A percentile compares a stretch with the other conserved stretches of the same genome.
Conservation (phyloP, 2,797 vertebrate genomes). For the Sparidentex hasta region DNA sequence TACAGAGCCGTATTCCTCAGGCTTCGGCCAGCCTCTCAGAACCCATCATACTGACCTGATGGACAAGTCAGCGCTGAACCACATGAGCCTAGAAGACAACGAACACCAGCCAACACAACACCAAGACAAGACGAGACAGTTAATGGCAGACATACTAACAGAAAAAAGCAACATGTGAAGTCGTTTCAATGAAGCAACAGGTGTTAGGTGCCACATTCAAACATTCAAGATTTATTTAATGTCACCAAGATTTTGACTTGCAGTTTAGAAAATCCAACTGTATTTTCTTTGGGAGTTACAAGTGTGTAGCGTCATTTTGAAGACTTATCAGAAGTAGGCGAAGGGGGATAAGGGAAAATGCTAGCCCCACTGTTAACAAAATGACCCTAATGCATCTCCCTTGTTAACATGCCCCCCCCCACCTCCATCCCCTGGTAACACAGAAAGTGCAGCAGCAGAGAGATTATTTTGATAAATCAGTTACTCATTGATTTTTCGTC, state of each 20-base stretch:
- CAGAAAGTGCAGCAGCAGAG: too few relatives aligned
- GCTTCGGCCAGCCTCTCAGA: constrained; percentile 51
- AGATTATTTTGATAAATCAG: too few relatives aligned
- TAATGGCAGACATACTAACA: constrained; percentile 40
- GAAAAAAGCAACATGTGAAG: constrained; percentile 1
- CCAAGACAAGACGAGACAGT: constrained; percentile 53
- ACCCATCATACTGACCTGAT: constrained; percentile 64
- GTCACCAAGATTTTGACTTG: not conserved
- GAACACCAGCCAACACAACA: constrained; percentile 54
- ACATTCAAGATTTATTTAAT: not conserved
- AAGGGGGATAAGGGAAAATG: too few relatives aligned
- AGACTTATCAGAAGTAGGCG: not conserved
- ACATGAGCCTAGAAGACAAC: constrained; percentile 68
- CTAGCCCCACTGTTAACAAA: too few relatives aligned
- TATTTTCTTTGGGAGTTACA: not conserved
- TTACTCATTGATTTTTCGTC: too few relatives aligned
- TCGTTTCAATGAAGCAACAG: not conserved
- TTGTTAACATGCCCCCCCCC: too few relatives aligned
- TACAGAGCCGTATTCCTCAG: constrained; percentile 62
- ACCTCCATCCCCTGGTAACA: too few relatives aligned
- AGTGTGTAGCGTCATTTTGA: not conserved
- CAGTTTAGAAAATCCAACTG: not conserved
- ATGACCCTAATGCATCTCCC: too few relatives aligned
- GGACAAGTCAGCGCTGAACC: constrained; percentile 61
- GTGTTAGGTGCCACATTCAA: not conserved